Conservation (phyloP, 1,140 invertebrate species). For the Zaprionus tsacasi region DNA sequence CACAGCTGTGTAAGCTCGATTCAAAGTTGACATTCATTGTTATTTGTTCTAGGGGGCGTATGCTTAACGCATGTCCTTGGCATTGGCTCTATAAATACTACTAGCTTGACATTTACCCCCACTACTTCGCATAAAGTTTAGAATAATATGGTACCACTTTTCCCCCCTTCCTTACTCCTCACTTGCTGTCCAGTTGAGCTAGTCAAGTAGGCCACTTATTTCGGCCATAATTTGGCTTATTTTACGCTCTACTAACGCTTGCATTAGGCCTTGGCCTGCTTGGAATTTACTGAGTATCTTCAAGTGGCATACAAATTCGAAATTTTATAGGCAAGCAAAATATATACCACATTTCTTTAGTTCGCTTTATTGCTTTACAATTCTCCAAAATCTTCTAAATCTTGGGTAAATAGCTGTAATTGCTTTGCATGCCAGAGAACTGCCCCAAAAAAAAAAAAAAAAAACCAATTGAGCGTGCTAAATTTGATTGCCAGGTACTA, state of each 20-base stretch:
- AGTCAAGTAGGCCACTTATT: slow-evolving; percentile 19
- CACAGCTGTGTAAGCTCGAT: slow-evolving; percentile 6
- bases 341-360: background rate
- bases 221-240: slow-evolving; percentile 50
- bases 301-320: slow-evolving; percentile 19
- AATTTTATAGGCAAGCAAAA: background rate
- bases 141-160: slow-evolving; percentile 4
- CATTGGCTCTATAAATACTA: slow-evolving; percentile 34
- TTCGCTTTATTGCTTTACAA: background rate
- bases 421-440: slow-evolving; percentile 26
- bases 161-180: background rate
- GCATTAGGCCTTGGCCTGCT: slow-evolving; percentile 29
- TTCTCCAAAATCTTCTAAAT: background rate
- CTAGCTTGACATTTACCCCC: slow-evolving; percentile 13
- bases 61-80: slow-evolving; percentile 19
- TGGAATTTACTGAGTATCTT: slow-evolving; percentile 20
- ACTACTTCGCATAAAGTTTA: slow-evolving; percentile 27
- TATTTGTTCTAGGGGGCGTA: slow-evolving; percentile 5
- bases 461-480: slow-evolving; percentile 25
- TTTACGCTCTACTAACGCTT: slow-evolving; percentile 35
- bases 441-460: too few species aligned
- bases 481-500: slow-evolving; percentile 18
- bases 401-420: slow-evolving; percentile 29
- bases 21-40: slow-evolving; percentile 17
- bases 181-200: background rate